phyloP scores from a whole-genome alignment of 1,140 invertebrate species.

The Zaprionus gabonicus region DNA sequence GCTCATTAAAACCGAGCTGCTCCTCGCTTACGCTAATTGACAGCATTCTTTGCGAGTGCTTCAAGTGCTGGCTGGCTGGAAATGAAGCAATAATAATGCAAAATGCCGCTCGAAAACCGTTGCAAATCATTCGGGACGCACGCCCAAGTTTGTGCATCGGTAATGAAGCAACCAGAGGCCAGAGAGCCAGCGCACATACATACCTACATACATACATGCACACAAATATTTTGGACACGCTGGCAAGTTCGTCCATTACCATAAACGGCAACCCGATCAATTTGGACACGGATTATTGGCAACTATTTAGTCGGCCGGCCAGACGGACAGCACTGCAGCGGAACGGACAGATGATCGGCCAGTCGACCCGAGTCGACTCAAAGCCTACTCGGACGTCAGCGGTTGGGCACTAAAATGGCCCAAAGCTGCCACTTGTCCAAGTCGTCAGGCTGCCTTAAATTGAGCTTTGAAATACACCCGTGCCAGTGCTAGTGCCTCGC shows the following conservation, averaged over 20 bases:
- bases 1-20: constrained; percentile 27
- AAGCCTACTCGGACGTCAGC: constrained; percentile 21
- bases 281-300: constrained; percentile 82
- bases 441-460: constrained; percentile 63
- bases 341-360: constrained; percentile 7
- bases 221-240: constrained; percentile 62
- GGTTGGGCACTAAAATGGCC: constrained; percentile 55
- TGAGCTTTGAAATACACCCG: constrained; percentile 44
- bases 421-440: constrained; percentile 61
- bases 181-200: too few species aligned
- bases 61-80: constrained; percentile 25
- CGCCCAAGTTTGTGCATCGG: constrained; percentile 69
- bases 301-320: constrained; percentile 66
- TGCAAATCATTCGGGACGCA: constrained; percentile 60
- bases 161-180: constrained; percentile 53
- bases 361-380: not conserved
- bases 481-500: not conserved
- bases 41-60: constrained; percentile 34
- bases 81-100: constrained; percentile 80
- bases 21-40: constrained; percentile 53
- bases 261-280: constrained; percentile 79
- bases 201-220: not conserved
- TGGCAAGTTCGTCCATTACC: constrained; percentile 76
- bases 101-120: constrained; percentile 54
- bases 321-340: not conserved